phyloP scores from a whole-genome alignment of 2,797 vertebrate genomes.

The Sebastes alutus region DNA sequence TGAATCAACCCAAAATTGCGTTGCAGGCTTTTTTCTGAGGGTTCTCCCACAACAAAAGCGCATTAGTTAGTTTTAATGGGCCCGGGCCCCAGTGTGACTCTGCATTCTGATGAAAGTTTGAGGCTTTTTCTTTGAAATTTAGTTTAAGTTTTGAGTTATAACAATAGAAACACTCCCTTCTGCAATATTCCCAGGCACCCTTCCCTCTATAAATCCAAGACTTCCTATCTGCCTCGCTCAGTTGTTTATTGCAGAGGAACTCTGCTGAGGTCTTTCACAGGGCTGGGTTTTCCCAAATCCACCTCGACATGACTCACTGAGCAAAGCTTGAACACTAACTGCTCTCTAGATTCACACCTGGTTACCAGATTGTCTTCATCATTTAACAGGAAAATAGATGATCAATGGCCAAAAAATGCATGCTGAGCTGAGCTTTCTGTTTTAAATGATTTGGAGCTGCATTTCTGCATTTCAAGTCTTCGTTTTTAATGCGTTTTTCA shows the following conservation, averaged over 20 bases:
- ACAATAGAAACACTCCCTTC: constrained; percentile 48
- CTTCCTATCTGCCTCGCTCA: constrained; percentile 29
- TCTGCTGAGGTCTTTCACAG: constrained; percentile 27
- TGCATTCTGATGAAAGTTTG: constrained; percentile 33
- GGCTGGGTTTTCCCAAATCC: constrained; percentile 27
- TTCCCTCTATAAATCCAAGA: constrained; percentile 48
- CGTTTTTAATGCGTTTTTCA: neutral
- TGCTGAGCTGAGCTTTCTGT: neutral
- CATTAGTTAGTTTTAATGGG: constrained; percentile 47
- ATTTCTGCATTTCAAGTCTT: neutral
- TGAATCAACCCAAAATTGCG: constrained; percentile 25
- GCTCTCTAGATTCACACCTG: neutral
- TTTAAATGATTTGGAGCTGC: neutral
- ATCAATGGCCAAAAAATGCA: neutral
- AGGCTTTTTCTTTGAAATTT: constrained; percentile 49
- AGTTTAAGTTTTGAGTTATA: constrained; percentile 3
- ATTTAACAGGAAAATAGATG: neutral
- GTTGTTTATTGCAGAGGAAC: constrained; percentile 32
- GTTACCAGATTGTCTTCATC: neutral
- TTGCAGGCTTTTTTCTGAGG: constrained; percentile 12
- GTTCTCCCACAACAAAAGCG: constrained; percentile 8
- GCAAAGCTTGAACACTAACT: neutral
- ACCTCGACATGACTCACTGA: neutral
- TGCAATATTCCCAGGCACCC: constrained; percentile 42
- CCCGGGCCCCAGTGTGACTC: constrained; percentile 16